Percentiles rank a stretch among this genome's conserved stretches.
Conservation (phyloP, 2,888 invertebrate genomes). For the Nephrocerus scutellatus region DNA sequence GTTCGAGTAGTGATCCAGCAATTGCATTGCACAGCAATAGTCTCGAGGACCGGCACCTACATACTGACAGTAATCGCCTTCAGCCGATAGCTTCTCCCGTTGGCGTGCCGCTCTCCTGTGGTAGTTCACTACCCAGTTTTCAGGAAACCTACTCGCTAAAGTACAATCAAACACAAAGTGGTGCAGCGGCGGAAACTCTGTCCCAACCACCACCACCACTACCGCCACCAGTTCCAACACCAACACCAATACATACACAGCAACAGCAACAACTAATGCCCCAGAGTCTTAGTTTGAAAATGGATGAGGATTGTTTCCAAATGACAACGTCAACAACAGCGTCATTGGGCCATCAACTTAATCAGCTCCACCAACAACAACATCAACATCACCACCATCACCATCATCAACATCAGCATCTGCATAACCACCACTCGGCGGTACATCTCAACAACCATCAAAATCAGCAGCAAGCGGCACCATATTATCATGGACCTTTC, state of each 20-base stretch:
- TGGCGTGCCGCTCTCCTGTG: conserved; percentile 40
- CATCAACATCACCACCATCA: conserved; percentile 21
- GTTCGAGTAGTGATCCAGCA: conserved; percentile 47
- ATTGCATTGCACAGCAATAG: conserved; percentile 42
- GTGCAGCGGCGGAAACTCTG: conserved; percentile 27
- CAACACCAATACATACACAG: too few species aligned
- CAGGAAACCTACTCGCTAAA: conserved; percentile 81
- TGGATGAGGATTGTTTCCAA: conserved; percentile 81
- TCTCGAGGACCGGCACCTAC: conserved; percentile 30
- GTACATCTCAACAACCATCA: conserved; percentile 13
- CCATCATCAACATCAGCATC: conserved; percentile 28
- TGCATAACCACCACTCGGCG: conserved; percentile 2
- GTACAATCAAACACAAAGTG: conserved; percentile 54
- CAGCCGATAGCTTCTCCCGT: conserved; percentile 33
- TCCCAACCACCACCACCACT: too few species aligned
- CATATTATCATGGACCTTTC: conserved; percentile 47
- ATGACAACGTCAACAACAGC: conserved; percentile 45
- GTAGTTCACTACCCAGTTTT: conserved; percentile 72
- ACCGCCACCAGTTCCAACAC: conserved; percentile 7
- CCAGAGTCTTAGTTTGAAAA: conserved; percentile 62
- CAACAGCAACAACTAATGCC: conserved; percentile 26
- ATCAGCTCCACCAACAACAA: conserved; percentile 11
- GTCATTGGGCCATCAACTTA: conserved; percentile 17
- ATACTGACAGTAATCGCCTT: conserved; percentile 16
- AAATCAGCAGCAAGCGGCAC: conserved; percentile 18